Percentiles rank a stretch among this genome's conserved stretches.
These are phyloP conservation scores for Cecropterus lyciades DNA, from an alignment of 1,140 invertebrate species.

Conservation along the genomic window DNA sequence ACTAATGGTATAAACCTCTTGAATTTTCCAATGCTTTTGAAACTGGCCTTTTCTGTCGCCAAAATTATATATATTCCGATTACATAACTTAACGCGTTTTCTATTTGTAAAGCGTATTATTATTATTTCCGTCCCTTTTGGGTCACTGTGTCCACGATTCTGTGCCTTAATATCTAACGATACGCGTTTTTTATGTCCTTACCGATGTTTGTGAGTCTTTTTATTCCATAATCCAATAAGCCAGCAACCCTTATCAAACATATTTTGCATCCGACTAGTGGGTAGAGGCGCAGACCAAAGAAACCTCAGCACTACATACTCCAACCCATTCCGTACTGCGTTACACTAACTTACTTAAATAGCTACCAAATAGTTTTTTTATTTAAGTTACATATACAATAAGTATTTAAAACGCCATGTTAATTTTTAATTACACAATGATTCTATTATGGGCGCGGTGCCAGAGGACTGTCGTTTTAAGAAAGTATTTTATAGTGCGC, in stretches of 20 bases:
- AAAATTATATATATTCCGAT: no score
- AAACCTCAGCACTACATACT: constrained; percentile 56
- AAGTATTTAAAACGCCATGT: constrained; percentile 73
- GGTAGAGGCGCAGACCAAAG: constrained; percentile 49
- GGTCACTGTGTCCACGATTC: no score
- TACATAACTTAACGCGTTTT: no score
- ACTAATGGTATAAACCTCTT: no score
- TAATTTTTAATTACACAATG: constrained; percentile 65
- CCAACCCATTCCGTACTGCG: constrained; percentile 57
- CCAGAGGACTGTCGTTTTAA: constrained; percentile 41
- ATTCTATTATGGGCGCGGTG: constrained; percentile 49
- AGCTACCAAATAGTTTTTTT: constrained; percentile 79
- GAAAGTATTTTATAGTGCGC: background rate
- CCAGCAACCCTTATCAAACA: constrained; percentile 20
- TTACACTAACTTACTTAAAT: constrained; percentile 78
- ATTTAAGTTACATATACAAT: constrained; percentile 72
- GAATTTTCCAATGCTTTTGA: no score
- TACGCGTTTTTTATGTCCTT: no score
- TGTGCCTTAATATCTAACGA: no score
- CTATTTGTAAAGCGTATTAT: no score
- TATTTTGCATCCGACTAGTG: constrained; percentile 50
- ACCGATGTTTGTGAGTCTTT: no score
- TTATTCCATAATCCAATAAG: constrained; percentile 1
- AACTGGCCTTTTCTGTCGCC: no score
- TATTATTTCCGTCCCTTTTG: no score